Base-by-base conservation (phyloP, 2,888 invertebrate genomes). In the Agriopis marginaria region DNA sequence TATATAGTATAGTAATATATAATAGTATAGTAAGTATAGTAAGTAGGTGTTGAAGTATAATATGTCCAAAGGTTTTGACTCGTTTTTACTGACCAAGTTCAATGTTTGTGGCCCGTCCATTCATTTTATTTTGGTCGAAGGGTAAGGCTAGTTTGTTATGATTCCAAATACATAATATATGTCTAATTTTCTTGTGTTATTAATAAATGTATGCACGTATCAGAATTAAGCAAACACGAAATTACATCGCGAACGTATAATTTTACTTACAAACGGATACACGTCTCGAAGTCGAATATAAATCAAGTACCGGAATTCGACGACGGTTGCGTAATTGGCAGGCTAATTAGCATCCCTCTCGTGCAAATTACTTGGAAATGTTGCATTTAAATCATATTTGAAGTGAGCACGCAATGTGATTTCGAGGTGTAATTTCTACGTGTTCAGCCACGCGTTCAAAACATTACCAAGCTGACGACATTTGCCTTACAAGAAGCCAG, bases 251-350 rank as follows among this genome's bases (percentile, higher is more conserved):
- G 32, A 69, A 66, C 73, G 73, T 60, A 17, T 51, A 55, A 68
- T 68, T 73, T 42, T 40, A 59, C 55, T 60, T 55, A 45, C 69
- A 65, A 56, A 63, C 61, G 67, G 67, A 66, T 56, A 60, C 71
- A 59, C 66, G 55, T 61, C 60, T 68, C 66, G 49, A 67, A 70
- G 63, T 68, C 66, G 66, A 68, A 70, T 72, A 65, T 65, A 70
- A 72, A 72, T 72, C 67, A 67, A 72, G 69, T 72, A 58, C 64
- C 65, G 63, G 63, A 69, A 67, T 65, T 56, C 70, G 68, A 40
- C 66, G 63, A 59, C 68, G 70, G 70, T 70, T 72, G 50, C 72
- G 67, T 72, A 72, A 72, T 70, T 72, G 65, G 67, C 58, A 51
- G 50, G 45, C 54, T 70, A 72, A 72, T 72, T 72, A 72, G 65